phyloP scores from a whole-genome alignment of 2,113 vertebrate species.

The Rhagologus leucostigma region DNA sequence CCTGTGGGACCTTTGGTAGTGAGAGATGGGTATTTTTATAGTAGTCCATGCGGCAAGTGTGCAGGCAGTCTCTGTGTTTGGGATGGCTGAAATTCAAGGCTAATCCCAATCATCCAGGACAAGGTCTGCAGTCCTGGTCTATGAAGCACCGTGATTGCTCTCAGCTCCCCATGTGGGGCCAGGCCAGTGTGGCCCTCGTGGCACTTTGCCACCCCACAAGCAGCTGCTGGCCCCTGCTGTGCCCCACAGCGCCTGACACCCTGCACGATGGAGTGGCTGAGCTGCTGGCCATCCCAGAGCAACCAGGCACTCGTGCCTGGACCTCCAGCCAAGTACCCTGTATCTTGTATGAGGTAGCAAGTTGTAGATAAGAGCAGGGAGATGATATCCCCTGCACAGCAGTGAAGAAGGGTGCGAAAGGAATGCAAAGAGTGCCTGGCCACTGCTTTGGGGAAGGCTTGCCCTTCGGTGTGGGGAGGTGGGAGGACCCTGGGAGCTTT shows the following conservation, averaged over 20 bases:
- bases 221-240: neutral
- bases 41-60: neutral
- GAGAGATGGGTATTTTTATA: conserved; percentile 3
- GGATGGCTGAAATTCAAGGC: neutral
- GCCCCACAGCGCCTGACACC: neutral
- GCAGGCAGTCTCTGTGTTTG: neutral
- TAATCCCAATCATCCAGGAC: neutral
- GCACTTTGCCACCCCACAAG: neutral
- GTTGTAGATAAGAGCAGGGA: neutral
- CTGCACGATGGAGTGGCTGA: neutral
- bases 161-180: fast-evolving
- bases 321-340: neutral
- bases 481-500: neutral
- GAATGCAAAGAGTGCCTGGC: neutral
- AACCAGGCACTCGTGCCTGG: neutral
- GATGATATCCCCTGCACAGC: neutral
- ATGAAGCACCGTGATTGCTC: neutral
- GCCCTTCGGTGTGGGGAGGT: neutral
- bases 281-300: neutral
- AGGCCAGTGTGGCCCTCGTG: neutral
- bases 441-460: neutral
- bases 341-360: neutral
- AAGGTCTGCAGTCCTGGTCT: neutral
- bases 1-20: neutral
- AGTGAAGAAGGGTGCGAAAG: neutral